Evolutionary conservation across 1,140 invertebrate species (phyloP).

Genomic region (Brachionus calyciflorus): DNA sequence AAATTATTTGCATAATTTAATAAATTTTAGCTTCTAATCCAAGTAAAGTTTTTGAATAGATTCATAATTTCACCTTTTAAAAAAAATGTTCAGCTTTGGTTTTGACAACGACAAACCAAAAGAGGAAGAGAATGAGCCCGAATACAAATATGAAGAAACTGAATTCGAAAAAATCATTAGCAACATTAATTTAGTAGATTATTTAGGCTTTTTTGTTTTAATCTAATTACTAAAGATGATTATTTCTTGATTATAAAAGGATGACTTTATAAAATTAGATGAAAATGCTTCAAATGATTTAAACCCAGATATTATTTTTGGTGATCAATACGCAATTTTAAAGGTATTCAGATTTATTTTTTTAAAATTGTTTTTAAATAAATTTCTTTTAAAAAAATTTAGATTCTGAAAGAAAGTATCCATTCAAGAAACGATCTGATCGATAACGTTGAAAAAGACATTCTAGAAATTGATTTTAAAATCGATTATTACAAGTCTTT

Average conservation of each 20-base stretch:
- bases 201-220: neutral
- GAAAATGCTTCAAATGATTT: neutral
- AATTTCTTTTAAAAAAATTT: neutral
- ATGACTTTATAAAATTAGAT: neutral
- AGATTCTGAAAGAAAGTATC: neutral
- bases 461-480: constrained; percentile 8
- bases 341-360: neutral
- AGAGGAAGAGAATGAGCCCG: neutral
- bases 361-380: neutral
- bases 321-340: neutral
- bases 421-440: neutral
- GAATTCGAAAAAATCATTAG: neutral
- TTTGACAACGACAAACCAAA: neutral
- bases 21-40: neutral
- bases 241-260: neutral
- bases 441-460: constrained; percentile 12
- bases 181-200: constrained; percentile 4
- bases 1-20: too few relatives aligned
- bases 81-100: constrained; percentile 11
- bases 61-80: neutral
- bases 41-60: too few relatives aligned
- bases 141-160: neutral
- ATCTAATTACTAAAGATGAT: neutral
- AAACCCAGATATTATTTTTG: neutral
- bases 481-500: constrained; percentile 9